A percentile compares a stretch with the other conserved stretches of the same genome.
Evolutionary conservation across 2,113 vertebrate species (phyloP).

Genomic region (Brachyhypopomus gauderio): DNA sequence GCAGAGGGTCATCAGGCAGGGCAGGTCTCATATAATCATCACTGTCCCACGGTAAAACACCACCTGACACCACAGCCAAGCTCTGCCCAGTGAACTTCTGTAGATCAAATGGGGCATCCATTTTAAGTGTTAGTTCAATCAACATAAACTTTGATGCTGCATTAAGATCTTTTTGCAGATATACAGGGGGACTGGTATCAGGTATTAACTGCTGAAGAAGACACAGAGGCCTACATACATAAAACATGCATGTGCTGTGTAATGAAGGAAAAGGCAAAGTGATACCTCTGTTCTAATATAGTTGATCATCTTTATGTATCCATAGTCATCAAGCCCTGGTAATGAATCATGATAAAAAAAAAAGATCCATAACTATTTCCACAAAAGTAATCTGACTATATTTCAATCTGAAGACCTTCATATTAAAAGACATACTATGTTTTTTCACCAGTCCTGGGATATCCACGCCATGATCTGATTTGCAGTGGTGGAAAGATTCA

Average conservation of each 20-base stretch:
- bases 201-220: background rate
- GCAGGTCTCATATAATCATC: slow-evolving; percentile 87
- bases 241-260: background rate
- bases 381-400: background rate
- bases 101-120: slow-evolving; percentile 15
- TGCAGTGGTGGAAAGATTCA: slow-evolving; percentile 83
- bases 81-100: slow-evolving; percentile 81
- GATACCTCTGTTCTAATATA: slow-evolving; percentile 82
- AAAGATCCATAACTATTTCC: background rate
- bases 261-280: background rate
- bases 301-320: slow-evolving; percentile 94
- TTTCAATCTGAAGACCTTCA: background rate
- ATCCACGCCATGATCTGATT: slow-evolving; percentile 78
- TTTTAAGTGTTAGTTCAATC: background rate
- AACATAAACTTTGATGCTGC: background rate
- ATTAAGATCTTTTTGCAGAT: background rate
- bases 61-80: slow-evolving; percentile 70
- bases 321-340: slow-evolving; percentile 91
- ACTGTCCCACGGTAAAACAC: slow-evolving; percentile 83
- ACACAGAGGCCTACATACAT: background rate
- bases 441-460: slow-evolving; percentile 75
- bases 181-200: no score
- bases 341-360: slow-evolving; percentile 13
- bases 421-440: slow-evolving; percentile 73
- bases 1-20: slow-evolving; percentile 85